phyloP scores from a whole-genome alignment of 1,140 invertebrate genomes.

The Trachymyrmex cornetzi region DNA sequence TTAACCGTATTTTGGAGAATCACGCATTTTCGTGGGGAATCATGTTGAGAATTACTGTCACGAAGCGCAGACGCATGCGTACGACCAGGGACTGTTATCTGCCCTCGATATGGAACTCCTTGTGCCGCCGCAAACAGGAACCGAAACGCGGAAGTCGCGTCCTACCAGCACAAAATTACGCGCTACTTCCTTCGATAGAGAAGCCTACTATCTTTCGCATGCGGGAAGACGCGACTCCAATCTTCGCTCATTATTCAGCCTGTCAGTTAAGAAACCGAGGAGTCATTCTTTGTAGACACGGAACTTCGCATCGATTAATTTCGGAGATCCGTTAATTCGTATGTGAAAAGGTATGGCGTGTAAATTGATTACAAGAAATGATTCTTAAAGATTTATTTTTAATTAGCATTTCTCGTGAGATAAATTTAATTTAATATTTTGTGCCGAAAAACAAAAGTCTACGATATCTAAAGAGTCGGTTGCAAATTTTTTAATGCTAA shows the following conservation, averaged over 20 bases:
- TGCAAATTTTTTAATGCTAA: not conserved
- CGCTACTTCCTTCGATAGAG: slow-evolving; percentile 66
- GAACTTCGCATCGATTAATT: slow-evolving; percentile 16
- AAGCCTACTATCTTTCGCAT: slow-evolving; percentile 23
- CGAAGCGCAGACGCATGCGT: not conserved
- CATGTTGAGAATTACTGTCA: slow-evolving; percentile 8
- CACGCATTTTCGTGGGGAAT: not conserved
- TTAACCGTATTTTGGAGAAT: not conserved
- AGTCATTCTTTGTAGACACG: not conserved
- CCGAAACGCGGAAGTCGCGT: slow-evolving; percentile 57
- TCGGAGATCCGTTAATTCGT: not conserved
- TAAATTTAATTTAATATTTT: not conserved
- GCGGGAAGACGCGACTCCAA: slow-evolving; percentile 1
- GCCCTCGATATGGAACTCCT: slow-evolving; percentile 55
- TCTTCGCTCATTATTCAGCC: slow-evolving; percentile 7
- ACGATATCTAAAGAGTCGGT: not conserved
- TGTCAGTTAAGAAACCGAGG: not conserved
- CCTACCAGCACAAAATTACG: slow-evolving; percentile 18
- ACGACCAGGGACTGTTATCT: slow-evolving; percentile 66
- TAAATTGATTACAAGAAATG: not conserved
- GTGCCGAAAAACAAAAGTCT: not conserved
- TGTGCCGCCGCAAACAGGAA: slow-evolving; percentile 60
- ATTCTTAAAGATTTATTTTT: not conserved
- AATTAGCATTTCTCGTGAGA: not conserved
- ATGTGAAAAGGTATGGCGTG: not conserved